Evolutionary conservation across 92 coral and sea anemone genomes (phyloP).

Genomic region (Diadumene lineata): DNA sequence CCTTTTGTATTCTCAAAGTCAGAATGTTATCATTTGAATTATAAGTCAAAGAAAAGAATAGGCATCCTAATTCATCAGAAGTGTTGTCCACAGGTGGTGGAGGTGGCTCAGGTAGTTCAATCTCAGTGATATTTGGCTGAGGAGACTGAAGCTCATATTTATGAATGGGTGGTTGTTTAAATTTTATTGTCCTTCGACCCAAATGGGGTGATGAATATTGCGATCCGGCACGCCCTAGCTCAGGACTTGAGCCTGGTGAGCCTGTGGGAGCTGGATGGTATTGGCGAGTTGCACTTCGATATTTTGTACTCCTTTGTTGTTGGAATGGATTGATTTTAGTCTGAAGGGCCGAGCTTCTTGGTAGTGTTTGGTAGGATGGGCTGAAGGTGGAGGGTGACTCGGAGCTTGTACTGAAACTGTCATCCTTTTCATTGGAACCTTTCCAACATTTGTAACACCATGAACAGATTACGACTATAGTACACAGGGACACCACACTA

Average conservation of each 20-base stretch:
- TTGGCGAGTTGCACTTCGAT: slow-evolving; percentile 37
- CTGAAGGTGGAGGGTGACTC: slow-evolving; percentile 36
- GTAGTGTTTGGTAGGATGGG: slow-evolving; percentile 6
- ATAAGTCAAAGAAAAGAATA: slow-evolving; percentile 84
- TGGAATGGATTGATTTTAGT: not conserved
- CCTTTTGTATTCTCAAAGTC: slow-evolving; percentile 84
- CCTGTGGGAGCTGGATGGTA: slow-evolving; percentile 50
- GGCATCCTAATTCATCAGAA: slow-evolving; percentile 77
- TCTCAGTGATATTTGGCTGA: slow-evolving; percentile 66
- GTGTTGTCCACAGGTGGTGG: slow-evolving; percentile 63
- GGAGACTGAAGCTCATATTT: slow-evolving; percentile 75
- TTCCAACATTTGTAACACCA: slow-evolving; percentile 86
- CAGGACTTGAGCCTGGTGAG: slow-evolving; percentile 47
- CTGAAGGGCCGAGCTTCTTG: not conserved
- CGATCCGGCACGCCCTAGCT: not conserved
- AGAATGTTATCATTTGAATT: slow-evolving; percentile 76
- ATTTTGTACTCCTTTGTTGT: slow-evolving; percentile 34
- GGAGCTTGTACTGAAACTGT: slow-evolving; percentile 50
- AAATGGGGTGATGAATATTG: slow-evolving; percentile 62
- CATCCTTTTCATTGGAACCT: slow-evolving; percentile 52
- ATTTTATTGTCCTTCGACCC: slow-evolving; percentile 66
- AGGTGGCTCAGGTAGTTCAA: slow-evolving; percentile 81
- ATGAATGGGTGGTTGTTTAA: slow-evolving; percentile 80
- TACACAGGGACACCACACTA: slow-evolving; percentile 80
- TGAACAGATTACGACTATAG: slow-evolving; percentile 71